Percentiles rank a stretch among this genome's conserved stretches.
Conservation (phyloP, 2,113 vertebrate genomes). For the Protobothrops mucrosquamatus region DNA sequence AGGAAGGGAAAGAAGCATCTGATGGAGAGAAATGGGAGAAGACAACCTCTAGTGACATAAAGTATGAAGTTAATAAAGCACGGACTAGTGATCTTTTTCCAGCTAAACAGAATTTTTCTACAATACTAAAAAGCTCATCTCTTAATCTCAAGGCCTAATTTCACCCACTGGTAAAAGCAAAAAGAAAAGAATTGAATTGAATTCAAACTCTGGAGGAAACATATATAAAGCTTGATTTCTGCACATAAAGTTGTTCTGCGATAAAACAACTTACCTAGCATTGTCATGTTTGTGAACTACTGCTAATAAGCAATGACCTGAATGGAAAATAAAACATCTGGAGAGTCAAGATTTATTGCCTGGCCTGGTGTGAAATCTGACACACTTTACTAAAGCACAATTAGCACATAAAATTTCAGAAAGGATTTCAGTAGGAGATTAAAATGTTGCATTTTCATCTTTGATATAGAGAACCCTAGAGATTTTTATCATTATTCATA, state of each 20-base stretch:
- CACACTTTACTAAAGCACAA: conserved; percentile 12
- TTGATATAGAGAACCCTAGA: background rate
- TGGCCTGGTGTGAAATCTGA: background rate
- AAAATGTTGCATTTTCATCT: background rate
- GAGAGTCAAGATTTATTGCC: background rate
- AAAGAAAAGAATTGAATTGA: background rate
- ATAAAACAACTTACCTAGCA: background rate
- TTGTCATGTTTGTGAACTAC: background rate
- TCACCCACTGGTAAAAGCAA: background rate
- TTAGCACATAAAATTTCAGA: background rate
- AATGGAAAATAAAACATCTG: background rate
- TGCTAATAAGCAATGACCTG: background rate
- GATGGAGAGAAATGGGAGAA: background rate
- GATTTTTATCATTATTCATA: background rate
- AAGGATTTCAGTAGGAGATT: conserved; percentile 17
- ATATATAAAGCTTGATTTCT: background rate
- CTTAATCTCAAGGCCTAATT: background rate
- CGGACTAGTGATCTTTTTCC: background rate
- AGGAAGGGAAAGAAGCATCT: background rate
- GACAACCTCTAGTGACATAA: background rate
- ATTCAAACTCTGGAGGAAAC: background rate
- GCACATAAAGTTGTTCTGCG: background rate
- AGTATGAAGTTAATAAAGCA: background rate
- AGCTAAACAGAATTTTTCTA: background rate
- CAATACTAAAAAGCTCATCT: background rate